A percentile compares a stretch with the other conserved stretches of the same genome.
Evolutionary conservation across 2,113 vertebrate species (phyloP).

Genomic region (Pelmatolapia mariae): DNA sequence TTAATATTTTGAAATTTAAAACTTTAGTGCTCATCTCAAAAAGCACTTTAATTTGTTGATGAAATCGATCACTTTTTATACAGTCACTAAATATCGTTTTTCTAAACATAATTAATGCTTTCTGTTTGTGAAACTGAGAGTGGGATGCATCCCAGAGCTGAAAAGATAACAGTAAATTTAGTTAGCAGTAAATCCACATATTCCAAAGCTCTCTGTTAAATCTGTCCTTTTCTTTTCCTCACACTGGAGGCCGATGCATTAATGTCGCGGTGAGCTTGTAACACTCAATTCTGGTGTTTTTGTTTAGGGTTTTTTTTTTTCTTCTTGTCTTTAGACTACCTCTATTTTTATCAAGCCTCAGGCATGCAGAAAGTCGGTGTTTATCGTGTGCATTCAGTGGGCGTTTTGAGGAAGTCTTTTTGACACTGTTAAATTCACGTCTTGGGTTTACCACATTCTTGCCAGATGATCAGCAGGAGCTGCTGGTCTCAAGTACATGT

Average conservation of each 20-base stretch:
- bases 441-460: not conserved
- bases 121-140: not conserved
- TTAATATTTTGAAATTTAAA: not conserved
- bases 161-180: not conserved
- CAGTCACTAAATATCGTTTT: not conserved
- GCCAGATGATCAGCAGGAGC: not conserved
- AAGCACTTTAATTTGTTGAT: not conserved
- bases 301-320: not conserved
- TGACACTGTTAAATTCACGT: not conserved
- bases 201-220: not conserved
- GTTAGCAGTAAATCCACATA: accelerated
- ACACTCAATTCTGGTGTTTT: not conserved
- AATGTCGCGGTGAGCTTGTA: not conserved
- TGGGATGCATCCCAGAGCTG: not conserved
- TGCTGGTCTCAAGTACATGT: not conserved
- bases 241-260: not conserved
- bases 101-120: not conserved
- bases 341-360: not conserved
- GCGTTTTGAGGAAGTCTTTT: not conserved
- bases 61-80: not conserved
- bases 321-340: not conserved
- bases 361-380: not conserved
- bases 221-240: not conserved
- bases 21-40: not conserved
- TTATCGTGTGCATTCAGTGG: not conserved